Conservation (phyloP, 2,113 vertebrate species). For the Osmerus mordax region DNA sequence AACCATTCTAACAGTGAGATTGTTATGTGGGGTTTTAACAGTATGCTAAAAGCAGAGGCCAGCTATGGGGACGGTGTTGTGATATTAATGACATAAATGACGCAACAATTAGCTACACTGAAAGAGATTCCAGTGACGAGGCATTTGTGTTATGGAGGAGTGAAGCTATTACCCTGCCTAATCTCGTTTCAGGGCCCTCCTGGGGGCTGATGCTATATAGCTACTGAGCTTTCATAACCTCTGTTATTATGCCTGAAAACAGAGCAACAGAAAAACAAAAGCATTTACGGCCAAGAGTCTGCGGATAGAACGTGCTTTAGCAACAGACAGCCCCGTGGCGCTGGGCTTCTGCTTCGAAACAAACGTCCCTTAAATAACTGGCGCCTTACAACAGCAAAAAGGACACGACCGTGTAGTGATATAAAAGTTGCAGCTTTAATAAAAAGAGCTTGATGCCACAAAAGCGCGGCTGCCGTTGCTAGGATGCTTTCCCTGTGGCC, state of each 20-base stretch:
- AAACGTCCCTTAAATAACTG: background rate
- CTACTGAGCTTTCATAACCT: slow-evolving; percentile 3
- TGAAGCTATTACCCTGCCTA: slow-evolving; percentile 26
- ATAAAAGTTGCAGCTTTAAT: background rate
- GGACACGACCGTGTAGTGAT: too few species aligned
- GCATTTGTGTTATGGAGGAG: slow-evolving; percentile 1
- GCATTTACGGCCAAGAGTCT: background rate
- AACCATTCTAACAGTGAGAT: background rate
- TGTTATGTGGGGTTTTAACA: background rate
- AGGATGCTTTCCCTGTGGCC: background rate
- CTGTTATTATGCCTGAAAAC: slow-evolving; percentile 35
- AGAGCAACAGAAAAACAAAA: slow-evolving; percentile 5
- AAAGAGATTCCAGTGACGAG: slow-evolving; percentile 13
- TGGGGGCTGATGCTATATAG: slow-evolving; percentile 20
- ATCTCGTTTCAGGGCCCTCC: slow-evolving; percentile 14
- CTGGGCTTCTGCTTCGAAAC: background rate
- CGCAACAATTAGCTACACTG: slow-evolving; percentile 20
- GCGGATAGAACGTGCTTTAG: background rate
- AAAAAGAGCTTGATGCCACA: background rate
- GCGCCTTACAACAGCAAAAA: too few species aligned
- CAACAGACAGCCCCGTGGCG: background rate
- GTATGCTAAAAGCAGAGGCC: background rate
- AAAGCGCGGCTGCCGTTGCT: background rate
- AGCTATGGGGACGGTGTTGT: slow-evolving; percentile 12
- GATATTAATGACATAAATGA: slow-evolving; percentile 24